Base-by-base conservation (phyloP, 1,140 invertebrate species). In the Lutraria rhynchaena region DNA sequence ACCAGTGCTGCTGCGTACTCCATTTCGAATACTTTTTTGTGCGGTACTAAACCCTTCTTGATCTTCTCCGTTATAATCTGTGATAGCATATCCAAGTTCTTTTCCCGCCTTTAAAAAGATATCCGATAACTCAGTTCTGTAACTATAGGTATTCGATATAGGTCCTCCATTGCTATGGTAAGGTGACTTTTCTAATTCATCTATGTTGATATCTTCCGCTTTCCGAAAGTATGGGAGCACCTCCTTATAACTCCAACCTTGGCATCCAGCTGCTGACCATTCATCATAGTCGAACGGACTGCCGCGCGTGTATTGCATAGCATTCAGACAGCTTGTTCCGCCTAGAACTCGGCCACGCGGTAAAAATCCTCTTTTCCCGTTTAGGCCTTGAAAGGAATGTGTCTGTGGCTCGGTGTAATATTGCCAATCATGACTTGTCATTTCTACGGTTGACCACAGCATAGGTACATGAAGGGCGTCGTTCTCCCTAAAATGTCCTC, bases 321-420 rank as follows among this genome's bases (percentile, higher is more conserved):
- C 74, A 37, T 77, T 33, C 31, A 63, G 9, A 24, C 29, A 17
- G 22, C 74, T 65, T 29, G 58, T 51, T 53, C 74, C 74, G 3
- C 74, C 74, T 19, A 77, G 60, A 51, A 95, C 71, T 94, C 93
- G 95, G 95, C 15, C 94, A 94, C 78, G 57, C 96, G 95, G 95
- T 96, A 97, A 86, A 22, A 33, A 63, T 1, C 24, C 24, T 77
- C 35, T 77, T 1, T 53, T 53, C 9, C 33, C 46, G 4, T 35
- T 44, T 15, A 65, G 27, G 17, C 74, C 74, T 3, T 24, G 22
- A 29, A 44, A 49, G 24, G 44, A 27, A 9, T 77, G 58, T 70
- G 95, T 95, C 90, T 97, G 96, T 0, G 97, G 96, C 90, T 97
- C 96, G 1, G 96, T 97, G 90, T 96, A 96, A 89, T 98, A 98